Evolutionary conservation across 2,113 vertebrate genomes (phyloP).

Genomic region (Hiodon tergisus): DNA sequence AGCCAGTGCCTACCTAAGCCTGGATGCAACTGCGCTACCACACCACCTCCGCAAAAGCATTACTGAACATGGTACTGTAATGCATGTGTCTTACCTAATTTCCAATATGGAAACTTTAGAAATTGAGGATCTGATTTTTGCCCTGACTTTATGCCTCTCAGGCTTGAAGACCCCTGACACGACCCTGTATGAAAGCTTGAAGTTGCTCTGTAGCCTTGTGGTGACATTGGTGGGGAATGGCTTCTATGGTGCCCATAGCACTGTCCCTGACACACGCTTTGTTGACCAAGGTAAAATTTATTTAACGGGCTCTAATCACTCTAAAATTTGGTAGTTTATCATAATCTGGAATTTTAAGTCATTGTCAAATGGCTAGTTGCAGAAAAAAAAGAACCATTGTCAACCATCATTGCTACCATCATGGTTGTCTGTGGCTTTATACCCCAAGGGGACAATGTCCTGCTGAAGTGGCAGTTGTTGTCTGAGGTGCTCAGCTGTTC

Average conservation of each 20-base stretch:
- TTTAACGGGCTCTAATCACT: not conserved
- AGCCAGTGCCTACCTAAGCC: constrained; percentile 67
- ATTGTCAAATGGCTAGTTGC: too few species aligned
- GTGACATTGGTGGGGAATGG: constrained; percentile 69
- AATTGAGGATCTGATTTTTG: too few species aligned
- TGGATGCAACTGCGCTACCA: constrained; percentile 57
- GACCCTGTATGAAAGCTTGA: constrained; percentile 71
- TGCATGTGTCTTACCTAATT: not conserved
- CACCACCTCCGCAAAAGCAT: constrained; percentile 56
- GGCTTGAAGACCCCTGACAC: constrained; percentile 70
- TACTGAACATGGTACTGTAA: constrained; percentile 57
- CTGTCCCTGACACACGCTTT: constrained; percentile 49
- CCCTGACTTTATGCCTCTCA: constrained; percentile 31
- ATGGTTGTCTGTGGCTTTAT: not conserved
- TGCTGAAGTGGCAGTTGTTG: constrained; percentile 85
- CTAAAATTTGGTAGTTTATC: not conserved
- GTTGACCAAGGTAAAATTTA: constrained; percentile 64
- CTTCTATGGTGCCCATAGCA: constrained; percentile 50
- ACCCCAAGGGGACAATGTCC: constrained; percentile 75
- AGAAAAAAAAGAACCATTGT: not conserved
- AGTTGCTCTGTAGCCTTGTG: constrained; percentile 76
- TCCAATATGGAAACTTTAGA: too few species aligned
- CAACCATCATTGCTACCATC: not conserved
- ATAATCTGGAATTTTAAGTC: not conserved
- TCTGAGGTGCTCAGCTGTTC: constrained; percentile 73